These are phyloP conservation scores for Drosophila macrothrix DNA, from an alignment of 2,888 invertebrate genomes.

Conservation along the genomic window DNA sequence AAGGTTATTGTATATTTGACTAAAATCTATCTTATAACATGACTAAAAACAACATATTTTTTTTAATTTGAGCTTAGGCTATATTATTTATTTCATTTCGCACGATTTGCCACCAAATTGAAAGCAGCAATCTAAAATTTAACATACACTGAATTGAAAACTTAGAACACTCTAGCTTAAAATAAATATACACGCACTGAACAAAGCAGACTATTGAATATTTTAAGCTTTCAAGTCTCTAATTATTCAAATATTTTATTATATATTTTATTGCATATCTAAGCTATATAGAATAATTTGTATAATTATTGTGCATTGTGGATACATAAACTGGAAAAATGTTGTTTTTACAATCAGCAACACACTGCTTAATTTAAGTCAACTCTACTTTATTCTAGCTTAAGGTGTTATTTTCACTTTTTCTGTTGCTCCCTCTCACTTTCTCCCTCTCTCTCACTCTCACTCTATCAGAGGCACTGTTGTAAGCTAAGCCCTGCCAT, in stretches of 20 bases:
- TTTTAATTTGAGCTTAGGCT: neutral
- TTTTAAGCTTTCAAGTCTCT: neutral
- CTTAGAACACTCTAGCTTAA: neutral
- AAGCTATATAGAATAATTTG: neutral
- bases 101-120: neutral
- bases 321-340: neutral
- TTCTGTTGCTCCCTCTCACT: neutral
- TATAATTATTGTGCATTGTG: neutral
- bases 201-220: neutral
- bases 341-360: neutral
- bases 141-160: neutral
- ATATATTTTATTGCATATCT: neutral
- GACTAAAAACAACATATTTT: neutral
- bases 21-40: neutral
- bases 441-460: neutral
- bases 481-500: slow-evolving; percentile 57
- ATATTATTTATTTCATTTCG: neutral
- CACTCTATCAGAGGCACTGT: neutral
- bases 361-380: slow-evolving; percentile 2
- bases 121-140: neutral
- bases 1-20: neutral
- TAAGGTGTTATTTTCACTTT: slow-evolving; percentile 4
- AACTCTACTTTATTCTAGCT: slow-evolving; percentile 8
- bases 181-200: too few species aligned
- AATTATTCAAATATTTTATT: neutral